Evolutionary conservation across 2,888 invertebrate species (phyloP).

Genomic region (Phengaris arion): DNA sequence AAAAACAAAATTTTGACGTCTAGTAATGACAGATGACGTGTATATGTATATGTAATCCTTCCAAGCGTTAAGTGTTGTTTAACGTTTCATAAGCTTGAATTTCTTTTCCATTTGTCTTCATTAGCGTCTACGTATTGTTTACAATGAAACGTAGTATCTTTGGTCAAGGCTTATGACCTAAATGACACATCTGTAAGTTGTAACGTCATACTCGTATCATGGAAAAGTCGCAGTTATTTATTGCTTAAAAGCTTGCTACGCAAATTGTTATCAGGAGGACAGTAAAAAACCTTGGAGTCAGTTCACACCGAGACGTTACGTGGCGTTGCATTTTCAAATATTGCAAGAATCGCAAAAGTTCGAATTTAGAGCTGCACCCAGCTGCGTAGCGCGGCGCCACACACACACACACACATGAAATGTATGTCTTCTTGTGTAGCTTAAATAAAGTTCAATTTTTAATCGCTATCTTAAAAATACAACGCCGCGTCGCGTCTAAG

Average conservation of each 20-base stretch:
- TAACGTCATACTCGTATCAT: slow-evolving; percentile 19
- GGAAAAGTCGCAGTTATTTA: slow-evolving; percentile 11
- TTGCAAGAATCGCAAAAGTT: neutral
- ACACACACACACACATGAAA: no score
- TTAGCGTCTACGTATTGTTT: slow-evolving; percentile 20
- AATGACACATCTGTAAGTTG: slow-evolving; percentile 33
- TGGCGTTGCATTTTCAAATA: neutral
- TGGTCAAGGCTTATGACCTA: slow-evolving; percentile 40
- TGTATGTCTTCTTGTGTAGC: no score
- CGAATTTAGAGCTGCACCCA: neutral
- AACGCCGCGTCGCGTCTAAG: no score
- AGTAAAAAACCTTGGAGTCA: neutral
- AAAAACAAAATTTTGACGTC: neutral
- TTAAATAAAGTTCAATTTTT: no score
- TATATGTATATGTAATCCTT: neutral
- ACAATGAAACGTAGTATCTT: slow-evolving; percentile 37
- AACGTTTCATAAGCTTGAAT: slow-evolving; percentile 21
- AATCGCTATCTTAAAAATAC: no score
- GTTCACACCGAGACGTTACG: neutral
- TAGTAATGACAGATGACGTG: neutral
- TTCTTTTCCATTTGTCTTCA: slow-evolving; percentile 24
- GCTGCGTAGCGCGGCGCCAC: no score
- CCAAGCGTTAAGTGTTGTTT: neutral
- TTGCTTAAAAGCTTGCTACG: neutral
- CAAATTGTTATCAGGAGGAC: neutral